Evolutionary conservation across 2,113 vertebrate species (phyloP).

Genomic region (Rhinogobius similis): DNA sequence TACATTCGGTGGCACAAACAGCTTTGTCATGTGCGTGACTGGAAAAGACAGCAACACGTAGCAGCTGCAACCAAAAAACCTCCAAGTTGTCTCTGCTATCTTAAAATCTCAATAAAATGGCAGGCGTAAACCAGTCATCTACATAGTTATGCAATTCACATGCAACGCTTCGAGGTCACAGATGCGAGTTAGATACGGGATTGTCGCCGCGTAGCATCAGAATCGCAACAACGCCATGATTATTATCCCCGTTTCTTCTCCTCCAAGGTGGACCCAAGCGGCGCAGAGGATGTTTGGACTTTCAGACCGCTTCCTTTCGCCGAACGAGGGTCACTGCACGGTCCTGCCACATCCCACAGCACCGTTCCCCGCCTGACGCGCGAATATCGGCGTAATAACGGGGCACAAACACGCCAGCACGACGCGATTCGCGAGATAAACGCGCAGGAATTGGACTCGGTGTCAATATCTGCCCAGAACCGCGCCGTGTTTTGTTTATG

Average conservation of each 20-base stretch:
- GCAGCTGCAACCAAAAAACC: background rate
- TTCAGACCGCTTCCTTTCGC: conserved; percentile 61
- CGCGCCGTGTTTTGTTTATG: conserved; percentile 69
- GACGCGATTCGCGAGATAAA: background rate
- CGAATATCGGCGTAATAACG: conserved; percentile 35
- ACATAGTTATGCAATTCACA: conserved; percentile 5
- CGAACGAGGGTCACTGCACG: conserved; percentile 66
- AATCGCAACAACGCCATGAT: background rate
- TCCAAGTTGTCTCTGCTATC: background rate
- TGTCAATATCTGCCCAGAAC: conserved; percentile 20
- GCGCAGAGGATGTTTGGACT: conserved; percentile 46
- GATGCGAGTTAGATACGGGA: background rate
- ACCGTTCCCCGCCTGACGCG: conserved; percentile 48
- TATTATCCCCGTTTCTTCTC: background rate
- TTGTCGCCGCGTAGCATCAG: background rate
- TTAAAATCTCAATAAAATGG: conserved; percentile 1
- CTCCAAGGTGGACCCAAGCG: background rate
- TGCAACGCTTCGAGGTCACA: background rate
- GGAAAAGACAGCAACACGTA: conserved; percentile 7
- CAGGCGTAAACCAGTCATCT: background rate
- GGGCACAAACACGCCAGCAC: conserved; percentile 20
- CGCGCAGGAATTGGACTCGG: background rate
- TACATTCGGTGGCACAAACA: background rate
- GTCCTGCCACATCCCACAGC: conserved; percentile 69
- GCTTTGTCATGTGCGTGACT: background rate